Evolutionary conservation across 2,888 invertebrate genomes (phyloP), one percentile per base, ranked within the genome.

Genomic region (Scaptomyza caliginosa): DNA sequence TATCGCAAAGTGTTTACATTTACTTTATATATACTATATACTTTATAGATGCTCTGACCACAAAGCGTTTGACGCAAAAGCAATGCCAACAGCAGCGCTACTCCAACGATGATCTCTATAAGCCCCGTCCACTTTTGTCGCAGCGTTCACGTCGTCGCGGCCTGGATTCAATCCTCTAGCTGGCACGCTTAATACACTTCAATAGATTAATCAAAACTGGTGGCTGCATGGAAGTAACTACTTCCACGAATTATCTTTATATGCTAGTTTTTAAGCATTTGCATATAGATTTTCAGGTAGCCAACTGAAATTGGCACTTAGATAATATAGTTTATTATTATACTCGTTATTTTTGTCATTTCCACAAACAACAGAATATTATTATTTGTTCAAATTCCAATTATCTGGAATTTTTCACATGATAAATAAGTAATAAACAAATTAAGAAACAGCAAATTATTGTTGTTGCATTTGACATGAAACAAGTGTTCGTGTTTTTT

Each of bases 51-150:
- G 36, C 50, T n/a, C 21, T 68, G 54, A 56, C 75, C 17, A 36
- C 65, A 23, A 60, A 80, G 24, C 68, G 85, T n/a, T 66, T 74
- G 23, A 67, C 74, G 63, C 74, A 67, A 55, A 89, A 89, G 60
- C 54, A 84, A 24, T 79, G 74, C 38, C 89, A 86, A 52, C 89
- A 90, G 59, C 94, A 95, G 88, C 92, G 94, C 64, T 95, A 95
- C 86, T 93, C 93, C 57, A 94, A 93, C 76, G 94, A 94, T 77
- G 95, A 95, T 91, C 92, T 95, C 58, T 95, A 95, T 89, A 95
- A 95, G 89, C 95, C 95, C 51, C 92, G 94, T 73, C 93, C 94
- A 38, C 86, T 93, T 36, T 92, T 94, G 76, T 93, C 92, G 62
- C 92, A 93, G 67, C 91, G 92, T 59, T 92, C 93, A 64, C 92